These are phyloP conservation scores for Falco cherrug DNA, from an alignment of 2,797 vertebrate species.

Conservation along the genomic window DNA sequence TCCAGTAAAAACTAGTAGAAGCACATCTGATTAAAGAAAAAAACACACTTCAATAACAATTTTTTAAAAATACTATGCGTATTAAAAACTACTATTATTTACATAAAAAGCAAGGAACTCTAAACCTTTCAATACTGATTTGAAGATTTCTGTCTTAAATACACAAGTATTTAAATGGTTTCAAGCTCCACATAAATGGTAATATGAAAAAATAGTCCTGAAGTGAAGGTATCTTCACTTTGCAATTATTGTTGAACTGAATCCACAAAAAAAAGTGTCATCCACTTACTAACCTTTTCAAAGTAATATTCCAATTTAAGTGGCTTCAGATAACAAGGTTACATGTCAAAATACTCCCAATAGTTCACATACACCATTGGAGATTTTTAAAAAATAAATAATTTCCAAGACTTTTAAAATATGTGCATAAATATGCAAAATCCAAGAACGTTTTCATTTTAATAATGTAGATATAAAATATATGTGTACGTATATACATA, in stretches of 20 bases:
- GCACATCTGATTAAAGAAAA: background rate
- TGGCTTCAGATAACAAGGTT: background rate
- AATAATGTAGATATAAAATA: background rate
- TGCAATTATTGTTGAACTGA: background rate
- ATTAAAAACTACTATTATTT: background rate
- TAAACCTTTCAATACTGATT: background rate
- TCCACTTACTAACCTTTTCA: background rate
- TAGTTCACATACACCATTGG: background rate
- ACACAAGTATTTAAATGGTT: background rate
- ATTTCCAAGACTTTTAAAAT: background rate
- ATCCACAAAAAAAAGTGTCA: background rate
- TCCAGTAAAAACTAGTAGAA: background rate
- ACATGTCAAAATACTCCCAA: background rate
- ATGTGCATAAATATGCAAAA: background rate
- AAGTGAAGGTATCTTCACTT: background rate
- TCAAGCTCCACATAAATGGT: background rate
- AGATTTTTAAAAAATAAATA: background rate
- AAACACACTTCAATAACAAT: background rate
- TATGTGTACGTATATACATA: fast-evolving
- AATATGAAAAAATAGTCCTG: background rate
- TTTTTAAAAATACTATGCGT: background rate
- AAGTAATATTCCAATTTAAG: background rate
- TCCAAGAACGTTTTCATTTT: background rate
- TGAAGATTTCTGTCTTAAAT: background rate
- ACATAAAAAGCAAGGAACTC: background rate